Percentiles rank a stretch among this genome's conserved stretches.
Conservation (phyloP, 2,113 vertebrate species). For the Holacanthus passer region DNA sequence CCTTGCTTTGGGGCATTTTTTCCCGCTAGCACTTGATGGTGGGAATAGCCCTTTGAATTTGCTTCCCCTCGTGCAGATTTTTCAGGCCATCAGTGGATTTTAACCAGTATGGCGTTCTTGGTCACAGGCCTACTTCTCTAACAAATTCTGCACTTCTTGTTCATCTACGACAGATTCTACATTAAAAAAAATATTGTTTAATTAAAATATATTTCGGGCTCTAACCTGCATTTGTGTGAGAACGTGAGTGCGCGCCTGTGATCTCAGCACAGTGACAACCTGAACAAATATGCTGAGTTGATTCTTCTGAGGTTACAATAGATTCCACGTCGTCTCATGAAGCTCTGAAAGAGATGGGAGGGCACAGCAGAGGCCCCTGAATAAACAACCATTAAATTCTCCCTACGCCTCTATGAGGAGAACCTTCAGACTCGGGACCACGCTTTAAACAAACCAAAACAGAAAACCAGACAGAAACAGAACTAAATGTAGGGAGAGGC, state of each 20-base stretch:
- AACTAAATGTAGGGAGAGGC: constrained; percentile 31
- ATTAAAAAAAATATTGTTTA: constrained; percentile 6
- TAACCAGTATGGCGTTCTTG: constrained; percentile 15
- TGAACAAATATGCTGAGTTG: constrained; percentile 86
- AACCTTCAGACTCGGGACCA: constrained; percentile 35
- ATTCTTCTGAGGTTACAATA: constrained; percentile 86
- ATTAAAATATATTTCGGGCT: constrained; percentile 49
- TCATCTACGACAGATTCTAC: background rate
- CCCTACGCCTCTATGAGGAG: constrained; percentile 66
- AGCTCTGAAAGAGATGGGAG: constrained; percentile 81
- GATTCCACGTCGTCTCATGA: constrained; percentile 84
- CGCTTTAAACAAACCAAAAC: constrained; percentile 61
- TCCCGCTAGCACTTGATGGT: constrained; percentile 32
- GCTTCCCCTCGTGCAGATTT: constrained; percentile 30
- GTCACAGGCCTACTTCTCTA: constrained; percentile 13
- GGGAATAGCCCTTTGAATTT: constrained; percentile 57
- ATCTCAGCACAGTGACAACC: constrained; percentile 79
- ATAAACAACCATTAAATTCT: constrained; percentile 87
- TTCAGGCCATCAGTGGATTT: constrained; percentile 14
- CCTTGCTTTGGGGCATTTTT: constrained; percentile 50
- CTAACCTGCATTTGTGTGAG: constrained; percentile 67
- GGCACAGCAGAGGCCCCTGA: constrained; percentile 82
- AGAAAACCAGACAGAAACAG: constrained; percentile 42
- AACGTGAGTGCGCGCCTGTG: constrained; percentile 69
- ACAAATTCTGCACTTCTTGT: constrained; percentile 4